phyloP scores from a whole-genome alignment of 64 coral and sea anemone genomes.

The Actinia tenebrosa region DNA sequence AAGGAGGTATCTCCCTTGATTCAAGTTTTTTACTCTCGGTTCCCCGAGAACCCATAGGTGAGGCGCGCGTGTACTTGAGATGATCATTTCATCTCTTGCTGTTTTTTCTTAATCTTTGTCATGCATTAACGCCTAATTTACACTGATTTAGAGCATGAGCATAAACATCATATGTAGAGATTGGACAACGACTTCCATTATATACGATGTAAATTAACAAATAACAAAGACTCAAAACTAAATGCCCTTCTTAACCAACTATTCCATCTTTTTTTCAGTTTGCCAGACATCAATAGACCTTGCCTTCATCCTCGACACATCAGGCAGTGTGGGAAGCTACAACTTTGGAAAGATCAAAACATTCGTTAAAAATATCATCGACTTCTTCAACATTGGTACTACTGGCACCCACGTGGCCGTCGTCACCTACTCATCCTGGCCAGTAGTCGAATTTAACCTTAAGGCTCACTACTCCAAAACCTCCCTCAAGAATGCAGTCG shows the following conservation, averaged over 20 bases:
- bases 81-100: no score
- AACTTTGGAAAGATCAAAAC: slow-evolving; percentile 78
- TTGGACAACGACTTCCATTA: no score
- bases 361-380: slow-evolving; percentile 86
- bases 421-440: slow-evolving; percentile 56
- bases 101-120: no score
- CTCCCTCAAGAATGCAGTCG: slow-evolving; percentile 57
- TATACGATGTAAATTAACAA: no score
- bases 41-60: background rate
- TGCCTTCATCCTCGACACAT: slow-evolving; percentile 78
- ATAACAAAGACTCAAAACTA: no score
- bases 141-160: no score
- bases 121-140: no score
- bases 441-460: slow-evolving; percentile 57
- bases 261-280: slow-evolving; percentile 39
- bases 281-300: slow-evolving; percentile 90
- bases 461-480: slow-evolving; percentile 53
- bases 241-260: background rate
- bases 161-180: no score
- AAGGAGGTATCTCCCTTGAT: no score
- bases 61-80: background rate
- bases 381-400: slow-evolving; percentile 92
- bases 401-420: slow-evolving; percentile 69
- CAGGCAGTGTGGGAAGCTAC: slow-evolving; percentile 57
- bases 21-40: no score